Evolutionary conservation across 2,797 vertebrate species (phyloP), one percentile per base, ranked within the genome.

Genomic region (Cyclura pinguis): DNA sequence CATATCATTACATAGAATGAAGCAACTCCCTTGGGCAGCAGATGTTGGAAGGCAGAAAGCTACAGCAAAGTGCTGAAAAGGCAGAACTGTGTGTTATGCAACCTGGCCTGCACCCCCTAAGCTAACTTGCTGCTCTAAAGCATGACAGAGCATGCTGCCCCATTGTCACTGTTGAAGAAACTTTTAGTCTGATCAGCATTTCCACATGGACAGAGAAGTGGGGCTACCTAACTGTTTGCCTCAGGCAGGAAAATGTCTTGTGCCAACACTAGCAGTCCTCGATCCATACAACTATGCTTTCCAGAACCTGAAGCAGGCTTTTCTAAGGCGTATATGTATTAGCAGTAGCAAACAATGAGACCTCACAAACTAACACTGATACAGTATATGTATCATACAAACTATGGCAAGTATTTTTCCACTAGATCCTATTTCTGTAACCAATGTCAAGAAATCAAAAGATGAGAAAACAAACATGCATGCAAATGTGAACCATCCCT

Each of bases 211-310:
- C 32, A 1, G 67, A 9, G 27, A 69, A 69, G 67, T 13, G 10
- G 67, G 27, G 38, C 8, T 42, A 77, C 14, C 22, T 47, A 24
- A 42, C 24, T 42, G 20, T 27, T 24, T 42, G 38, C 74, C 42
- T 47, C 38, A 24, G 38, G 38, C 20, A 38, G 74, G 29, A 22
- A 22, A 77, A 47, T 16, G 22, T 77, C 4, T 77, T 47, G 38
- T 7, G 22, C 67, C 67, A 73, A 29, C 12, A 47, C 35, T 85
- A 67, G 57, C 14, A 92, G 80, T 85, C 86, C 50, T 92, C 93
- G 91, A 86, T 93, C 80, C 89, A 55, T 92, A 81, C 91, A 62
- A 69, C 89, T 27, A 55, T 18, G 22, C 4, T 82, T 87, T 2
- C 73, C 22, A 78, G 12, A 76, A 47, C 22, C 76, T 77, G 20